Base-by-base conservation (phyloP, 2,888 invertebrate species). In the Brenthis daphne region DNA sequence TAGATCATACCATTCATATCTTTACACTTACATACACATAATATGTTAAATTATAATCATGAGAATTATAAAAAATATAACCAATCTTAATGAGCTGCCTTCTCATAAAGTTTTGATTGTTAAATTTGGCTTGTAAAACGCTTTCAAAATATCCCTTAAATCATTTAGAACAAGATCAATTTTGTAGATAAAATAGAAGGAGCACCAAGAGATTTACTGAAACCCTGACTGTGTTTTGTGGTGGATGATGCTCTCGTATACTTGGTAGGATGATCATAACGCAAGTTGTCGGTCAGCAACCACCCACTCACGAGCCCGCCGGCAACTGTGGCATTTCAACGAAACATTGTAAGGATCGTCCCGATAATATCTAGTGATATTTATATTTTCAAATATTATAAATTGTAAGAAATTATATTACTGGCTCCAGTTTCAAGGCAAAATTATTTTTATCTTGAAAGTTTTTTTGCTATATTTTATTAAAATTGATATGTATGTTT, bases 231-330 rank as follows among this genome's bases (percentile, higher is more conserved):
- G 71, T 76, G 79, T 78, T 80, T 79, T 78, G 73, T 77, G 80
- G 80, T 82, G 80, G 81, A 80, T 77, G 80, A 84, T 80, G 82
- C 86, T 86, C 88, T 86, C 85, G 79, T 84, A 79, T 85, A 79
- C 81, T 81, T 85, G 8, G 2, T 83, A 82, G 78, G 79, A 78
- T 80, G 85, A 81, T 84, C 85, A 87, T 68, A 24, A 50, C 43
- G 65, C 64, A 33, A 43, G 20, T 53, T 37, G 37, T n/a, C 5
- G 6, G 20, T 24, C 4, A 37, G 16, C 37, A 16, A 53, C 37
- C 8, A 16, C 16, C 16, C 16, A 16, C 16, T 0, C 16, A 16
- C 16, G 12, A 51, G 8, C 11, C 51, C 16, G 37, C 37, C 2
- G 20, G 20, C 37, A 16, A 66, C 29, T 54, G 66, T 64, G 48